A percentile compares a stretch with the other conserved stretches of the same genome.
Conservation (phyloP, 2,113 vertebrate genomes). For the Chaetodon trifascialis region DNA sequence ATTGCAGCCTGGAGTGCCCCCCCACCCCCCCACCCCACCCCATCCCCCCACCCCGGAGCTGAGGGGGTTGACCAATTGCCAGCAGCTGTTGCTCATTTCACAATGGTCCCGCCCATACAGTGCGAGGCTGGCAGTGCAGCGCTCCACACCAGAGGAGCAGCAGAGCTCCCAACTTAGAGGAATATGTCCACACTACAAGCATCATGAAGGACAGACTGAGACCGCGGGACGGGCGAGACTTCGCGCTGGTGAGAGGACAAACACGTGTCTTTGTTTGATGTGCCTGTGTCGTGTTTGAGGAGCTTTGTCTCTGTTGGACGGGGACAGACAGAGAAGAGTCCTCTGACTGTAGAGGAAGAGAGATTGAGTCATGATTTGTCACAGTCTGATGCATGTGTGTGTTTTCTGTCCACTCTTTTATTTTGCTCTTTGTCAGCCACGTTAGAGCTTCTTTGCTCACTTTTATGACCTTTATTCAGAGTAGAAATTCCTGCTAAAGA, state of each 20-base stretch:
- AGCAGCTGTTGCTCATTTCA: conserved; percentile 73
- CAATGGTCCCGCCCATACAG: conserved; percentile 31
- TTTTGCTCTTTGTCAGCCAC: neutral
- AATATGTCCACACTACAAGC: neutral
- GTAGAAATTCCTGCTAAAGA: too few relatives aligned
- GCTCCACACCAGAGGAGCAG: conserved; percentile 25
- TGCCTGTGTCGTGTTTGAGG: rapidly evolving
- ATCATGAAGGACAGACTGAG: neutral
- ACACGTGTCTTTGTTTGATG: neutral
- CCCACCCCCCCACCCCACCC: neutral
- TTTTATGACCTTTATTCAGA: neutral
- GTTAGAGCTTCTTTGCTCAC: neutral
- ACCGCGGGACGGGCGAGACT: rapidly evolving
- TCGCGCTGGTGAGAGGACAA: conserved; percentile 39
- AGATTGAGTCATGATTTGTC: conserved; percentile 16
- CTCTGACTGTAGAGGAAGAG: conserved; percentile 9
- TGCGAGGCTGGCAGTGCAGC: conserved; percentile 32
- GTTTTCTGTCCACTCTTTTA: neutral
- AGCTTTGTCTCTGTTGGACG: neutral
- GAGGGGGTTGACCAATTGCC: conserved; percentile 56
- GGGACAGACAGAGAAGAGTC: neutral
- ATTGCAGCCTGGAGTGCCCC: conserved; percentile 20
- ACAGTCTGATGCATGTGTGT: conserved; percentile 1
- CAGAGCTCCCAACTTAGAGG: conserved; percentile 37
- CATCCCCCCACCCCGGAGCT: neutral